Conservation (phyloP, 2,113 vertebrate species). For the Lasiurus borealis region DNA sequence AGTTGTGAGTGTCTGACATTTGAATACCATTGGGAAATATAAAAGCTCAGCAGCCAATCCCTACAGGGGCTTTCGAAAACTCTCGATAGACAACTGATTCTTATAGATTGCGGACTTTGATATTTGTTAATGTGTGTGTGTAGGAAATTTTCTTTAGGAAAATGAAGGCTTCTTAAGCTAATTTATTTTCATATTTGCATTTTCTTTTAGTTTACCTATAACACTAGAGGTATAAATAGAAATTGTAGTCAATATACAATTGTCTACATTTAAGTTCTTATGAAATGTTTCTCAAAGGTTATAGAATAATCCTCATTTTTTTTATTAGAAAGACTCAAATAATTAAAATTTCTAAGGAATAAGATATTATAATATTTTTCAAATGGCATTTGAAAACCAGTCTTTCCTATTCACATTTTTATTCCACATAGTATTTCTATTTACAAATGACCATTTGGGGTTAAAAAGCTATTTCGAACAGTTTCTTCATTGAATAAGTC, state of each 20-base stretch:
- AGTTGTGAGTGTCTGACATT: conserved; percentile 42
- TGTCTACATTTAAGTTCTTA: not conserved
- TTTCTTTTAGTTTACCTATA: not conserved
- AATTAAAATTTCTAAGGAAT: no score
- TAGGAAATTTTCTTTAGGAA: not conserved
- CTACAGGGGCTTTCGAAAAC: not conserved
- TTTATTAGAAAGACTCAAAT: not conserved
- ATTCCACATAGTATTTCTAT: not conserved
- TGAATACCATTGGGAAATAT: not conserved
- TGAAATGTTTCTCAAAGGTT: not conserved
- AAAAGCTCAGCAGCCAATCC: not conserved
- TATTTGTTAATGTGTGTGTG: not conserved
- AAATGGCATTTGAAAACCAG: not conserved
- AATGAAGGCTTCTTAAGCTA: not conserved
- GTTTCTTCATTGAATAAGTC: not conserved
- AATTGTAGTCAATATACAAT: not conserved
- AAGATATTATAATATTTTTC: not conserved
- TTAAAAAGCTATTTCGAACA: not conserved
- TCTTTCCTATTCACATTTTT: not conserved
- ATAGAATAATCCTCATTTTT: not conserved
- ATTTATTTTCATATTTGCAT: not conserved
- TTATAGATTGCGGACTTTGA: not conserved
- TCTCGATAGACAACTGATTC: not conserved
- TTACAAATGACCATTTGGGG: not conserved
- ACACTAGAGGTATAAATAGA: not conserved